These are phyloP conservation scores for Cynocephalus volans DNA, from an alignment of 2,113 vertebrate genomes.

Conservation along the genomic window DNA sequence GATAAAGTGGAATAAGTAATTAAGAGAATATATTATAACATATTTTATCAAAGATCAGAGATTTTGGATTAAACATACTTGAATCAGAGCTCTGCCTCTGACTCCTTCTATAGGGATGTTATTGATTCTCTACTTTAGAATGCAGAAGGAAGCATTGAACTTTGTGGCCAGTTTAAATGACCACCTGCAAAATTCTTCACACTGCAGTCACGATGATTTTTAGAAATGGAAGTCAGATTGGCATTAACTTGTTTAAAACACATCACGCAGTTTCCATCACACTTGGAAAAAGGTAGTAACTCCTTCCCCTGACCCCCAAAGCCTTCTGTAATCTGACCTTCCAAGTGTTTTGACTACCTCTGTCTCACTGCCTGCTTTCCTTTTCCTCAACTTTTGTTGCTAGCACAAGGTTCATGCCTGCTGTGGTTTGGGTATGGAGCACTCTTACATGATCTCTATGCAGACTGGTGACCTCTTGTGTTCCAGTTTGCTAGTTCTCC, in stretches of 20 bases:
- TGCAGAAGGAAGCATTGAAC: neutral
- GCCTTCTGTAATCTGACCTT: neutral
- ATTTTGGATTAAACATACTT: neutral
- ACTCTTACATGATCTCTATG: neutral
- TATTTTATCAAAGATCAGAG: neutral
- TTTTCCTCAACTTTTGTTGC: neutral
- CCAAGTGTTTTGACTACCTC: neutral
- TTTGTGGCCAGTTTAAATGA: neutral
- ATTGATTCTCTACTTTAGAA: neutral
- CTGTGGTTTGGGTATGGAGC: neutral
- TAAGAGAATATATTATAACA: neutral
- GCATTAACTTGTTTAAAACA: neutral
- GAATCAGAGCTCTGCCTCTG: neutral
- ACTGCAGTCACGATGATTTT: neutral
- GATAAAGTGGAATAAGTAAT: neutral
- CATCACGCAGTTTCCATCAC: neutral
- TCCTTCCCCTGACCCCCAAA: neutral
- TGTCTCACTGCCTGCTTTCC: neutral
- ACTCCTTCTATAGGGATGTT: neutral
- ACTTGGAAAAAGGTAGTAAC: neutral
- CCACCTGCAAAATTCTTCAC: neutral
- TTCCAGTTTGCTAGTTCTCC: neutral
- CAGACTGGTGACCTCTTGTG: neutral
- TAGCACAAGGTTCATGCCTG: rapidly evolving
- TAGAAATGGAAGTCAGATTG: neutral